Evolutionary conservation across 2,888 invertebrate genomes (phyloP), one percentile per base, ranked within the genome.

Genomic region (Reticulitermes lucifugus): DNA sequence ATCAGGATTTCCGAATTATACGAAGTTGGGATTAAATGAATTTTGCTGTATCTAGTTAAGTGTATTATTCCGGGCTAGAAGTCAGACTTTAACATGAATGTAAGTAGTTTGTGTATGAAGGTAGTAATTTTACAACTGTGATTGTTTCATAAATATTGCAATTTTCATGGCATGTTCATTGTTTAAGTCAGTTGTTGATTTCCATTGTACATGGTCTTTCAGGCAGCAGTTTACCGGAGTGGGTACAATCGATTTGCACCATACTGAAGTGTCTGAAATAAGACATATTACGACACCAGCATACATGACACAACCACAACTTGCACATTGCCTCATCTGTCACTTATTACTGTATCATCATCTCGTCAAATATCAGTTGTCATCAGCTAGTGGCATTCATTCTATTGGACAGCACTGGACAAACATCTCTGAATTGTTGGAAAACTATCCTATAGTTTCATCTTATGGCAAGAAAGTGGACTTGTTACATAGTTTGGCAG

Each of bases 211-310:
- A 12, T 55, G 55, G 25, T 83, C 70, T 93, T 93, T 71, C 93
- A 97, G 97, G 96, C 97, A 90, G 96, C 97, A 88, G 96, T 98
- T 89, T 98, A 98, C 92, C 95, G 98, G 92, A 96, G 97, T 92
- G 96, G 97, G 89, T 98, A 97, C 94, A 98, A 97, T 93, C 95
- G 98, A 92, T 98, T 98, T 92, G 95, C 98, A 92, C 98, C 98
- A 90, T 98, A 98, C 92, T 98, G 94, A 94, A 87, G 59, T 46
- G 51, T 77, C 25, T 55, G n/a, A 55, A 43, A 41, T n/a, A 21
- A 60, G 46, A 60, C 29, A 75, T 22, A 43, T 80, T 60, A 35
- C 4, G 82, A 83, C 75, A 80, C 84, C 84, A 77, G 59, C 43
- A 73, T 85, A 79, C 83, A 86, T 83, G 84, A 85, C 82, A 85